Conservation (phyloP, 2,888 invertebrate species). For the Adela reaumurella region DNA sequence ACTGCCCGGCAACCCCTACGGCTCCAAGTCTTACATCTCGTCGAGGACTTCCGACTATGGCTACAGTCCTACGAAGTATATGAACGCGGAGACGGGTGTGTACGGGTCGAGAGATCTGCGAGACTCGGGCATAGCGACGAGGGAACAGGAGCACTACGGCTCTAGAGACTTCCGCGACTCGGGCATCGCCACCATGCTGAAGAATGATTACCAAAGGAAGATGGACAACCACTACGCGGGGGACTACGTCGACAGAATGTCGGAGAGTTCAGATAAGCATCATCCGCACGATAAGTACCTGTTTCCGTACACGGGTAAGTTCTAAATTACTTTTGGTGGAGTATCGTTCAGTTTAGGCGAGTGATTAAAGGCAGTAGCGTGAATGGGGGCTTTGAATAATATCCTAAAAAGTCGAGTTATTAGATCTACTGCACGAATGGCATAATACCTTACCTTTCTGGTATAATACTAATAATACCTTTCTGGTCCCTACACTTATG, state of each 20-base stretch:
- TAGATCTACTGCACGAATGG: too few species aligned
- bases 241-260: slow-evolving; percentile 64
- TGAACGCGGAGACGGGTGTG: slow-evolving; percentile 31
- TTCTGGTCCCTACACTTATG: too few species aligned
- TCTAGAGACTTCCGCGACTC: slow-evolving; percentile 46
- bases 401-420: too few species aligned
- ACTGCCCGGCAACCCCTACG: slow-evolving; percentile 46
- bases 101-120: slow-evolving; percentile 36
- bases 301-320: slow-evolving; percentile 75
- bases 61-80: slow-evolving; percentile 46
- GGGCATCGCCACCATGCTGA: slow-evolving; percentile 47
- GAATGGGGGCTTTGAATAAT: too few species aligned
- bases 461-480: too few species aligned
- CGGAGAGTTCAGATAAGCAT: slow-evolving; percentile 69
- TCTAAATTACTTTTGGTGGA: too few species aligned
- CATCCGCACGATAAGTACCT: slow-evolving; percentile 74
- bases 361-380: too few species aligned
- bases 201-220: slow-evolving; percentile 51
- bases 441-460: too few species aligned
- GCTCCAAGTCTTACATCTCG: slow-evolving; percentile 41
- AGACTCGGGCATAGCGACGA: slow-evolving; percentile 18
- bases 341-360: too few species aligned
- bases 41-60: slow-evolving; percentile 46
- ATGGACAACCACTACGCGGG: slow-evolving; percentile 38
- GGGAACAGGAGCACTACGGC: slow-evolving; percentile 41